These are phyloP conservation scores for Orientallactaga bullata DNA, from an alignment of 2,113 vertebrate species.

Conservation along the genomic window DNA sequence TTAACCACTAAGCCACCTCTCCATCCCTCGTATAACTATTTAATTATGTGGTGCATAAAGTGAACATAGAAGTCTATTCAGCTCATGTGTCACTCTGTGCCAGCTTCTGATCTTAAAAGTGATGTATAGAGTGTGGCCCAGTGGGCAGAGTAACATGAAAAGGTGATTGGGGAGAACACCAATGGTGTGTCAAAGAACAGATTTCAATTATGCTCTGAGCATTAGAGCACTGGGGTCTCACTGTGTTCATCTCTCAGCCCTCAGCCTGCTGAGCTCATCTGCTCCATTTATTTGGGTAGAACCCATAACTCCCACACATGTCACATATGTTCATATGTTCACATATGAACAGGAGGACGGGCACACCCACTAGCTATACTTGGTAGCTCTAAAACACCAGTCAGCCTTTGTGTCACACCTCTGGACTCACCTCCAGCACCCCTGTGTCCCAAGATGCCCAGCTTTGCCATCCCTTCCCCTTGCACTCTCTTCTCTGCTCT, in stretches of 20 bases:
- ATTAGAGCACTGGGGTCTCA: background rate
- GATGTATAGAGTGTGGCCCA: background rate
- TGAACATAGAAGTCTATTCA: background rate
- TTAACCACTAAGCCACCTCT: no score
- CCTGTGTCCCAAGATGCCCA: background rate
- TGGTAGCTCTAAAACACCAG: background rate
- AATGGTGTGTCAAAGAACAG: background rate
- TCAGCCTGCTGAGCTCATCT: background rate
- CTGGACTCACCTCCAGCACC: background rate
- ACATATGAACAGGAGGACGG: background rate
- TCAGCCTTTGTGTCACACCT: background rate
- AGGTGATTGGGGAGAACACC: background rate
- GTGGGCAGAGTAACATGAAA: background rate
- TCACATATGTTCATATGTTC: background rate
- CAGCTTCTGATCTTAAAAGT: background rate
- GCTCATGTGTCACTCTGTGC: background rate
- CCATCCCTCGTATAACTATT: no score
- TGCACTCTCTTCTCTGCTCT: background rate
- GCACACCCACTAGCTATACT: background rate
- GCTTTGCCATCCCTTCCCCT: background rate
- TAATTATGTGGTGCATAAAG: background rate
- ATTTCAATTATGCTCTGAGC: accelerated
- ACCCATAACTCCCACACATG: background rate
- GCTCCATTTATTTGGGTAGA: background rate
- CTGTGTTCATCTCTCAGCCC: background rate